Evolutionary conservation across 1,140 invertebrate species (phyloP), one percentile per base, ranked within the genome.

Genomic region (Lethrus apterus): DNA sequence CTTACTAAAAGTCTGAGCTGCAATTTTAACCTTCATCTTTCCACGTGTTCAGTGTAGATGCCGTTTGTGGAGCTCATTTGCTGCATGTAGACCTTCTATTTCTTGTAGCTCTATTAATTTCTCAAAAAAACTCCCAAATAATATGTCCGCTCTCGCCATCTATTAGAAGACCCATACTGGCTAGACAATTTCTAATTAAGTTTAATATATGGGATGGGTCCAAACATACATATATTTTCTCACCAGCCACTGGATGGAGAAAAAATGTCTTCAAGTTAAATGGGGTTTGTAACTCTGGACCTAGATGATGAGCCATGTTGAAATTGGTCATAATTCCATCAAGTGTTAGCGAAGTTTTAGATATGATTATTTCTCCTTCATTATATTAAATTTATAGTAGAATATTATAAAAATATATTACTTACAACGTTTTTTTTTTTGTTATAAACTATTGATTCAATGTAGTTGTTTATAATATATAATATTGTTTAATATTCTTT

Each of bases 11-110:
- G 50, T 51, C 53, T 63, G 59, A n/a, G 50, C 48, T 11, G 60
- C 60, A 21, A 63, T 21, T 43, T 49, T 53, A 5, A 64, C 60
- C 42, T 59, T 59, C 56, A 62, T 58, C 50, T 57, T 59, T 44
- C 62, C 46, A 15, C 45, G 48, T 24, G 36, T 2, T 26, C 35
- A 64, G 21, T 58, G 15, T 8, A 64, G 32, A 47, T 64, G 62
- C 17, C 48, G 26, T 29, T 33, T 24, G 5, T 24, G 43, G 18
- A 63, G 31, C 53, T 63, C 62, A 19, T 50, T 63, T n/a, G 40
- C 54, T 14, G 47, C 14, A 43, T 48, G 13, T 9, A 68, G 34
- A 14, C 48, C 51, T 47, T 55, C 35, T 7, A 13, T 18, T 13
- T 51, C 26, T 51, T 63, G 60, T 4, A 51, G 2, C 15, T 50